Evolutionary conservation across 2,888 invertebrate species (phyloP).

Genomic region (Archaeoteleia sp.): DNA sequence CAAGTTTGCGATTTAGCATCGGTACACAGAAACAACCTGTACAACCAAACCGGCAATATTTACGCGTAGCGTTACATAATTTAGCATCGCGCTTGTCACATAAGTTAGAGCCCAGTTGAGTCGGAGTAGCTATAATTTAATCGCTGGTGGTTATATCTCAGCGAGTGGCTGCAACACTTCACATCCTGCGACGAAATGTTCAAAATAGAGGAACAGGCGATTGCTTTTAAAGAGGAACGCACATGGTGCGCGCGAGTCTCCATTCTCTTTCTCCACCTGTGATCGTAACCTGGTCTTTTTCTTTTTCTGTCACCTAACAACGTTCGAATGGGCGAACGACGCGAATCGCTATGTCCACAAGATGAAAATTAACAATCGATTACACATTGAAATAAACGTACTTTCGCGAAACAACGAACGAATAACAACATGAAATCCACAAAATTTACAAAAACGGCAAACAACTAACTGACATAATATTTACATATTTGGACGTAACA

Average conservation of each 20-base stretch:
- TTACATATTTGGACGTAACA: neutral
- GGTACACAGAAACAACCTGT: constrained; percentile 63
- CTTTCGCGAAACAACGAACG: constrained; percentile 34
- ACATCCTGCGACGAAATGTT: constrained; percentile 66
- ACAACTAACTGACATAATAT: too few relatives aligned
- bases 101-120: constrained; percentile 66
- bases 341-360: constrained; percentile 21
- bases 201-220: constrained; percentile 71
- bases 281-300: constrained; percentile 31
- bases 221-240: constrained; percentile 70
- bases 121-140: constrained; percentile 67
- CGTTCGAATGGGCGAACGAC: constrained; percentile 10
- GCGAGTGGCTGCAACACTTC: constrained; percentile 54
- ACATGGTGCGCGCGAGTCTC: constrained; percentile 39
- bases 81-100: constrained; percentile 65
- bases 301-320: constrained; percentile 46
- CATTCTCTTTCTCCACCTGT: constrained; percentile 49
- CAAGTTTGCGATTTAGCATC: constrained; percentile 61
- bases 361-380: constrained; percentile 50
- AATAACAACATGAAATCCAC: constrained; percentile 45
- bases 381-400: constrained; percentile 36
- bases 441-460: too few relatives aligned
- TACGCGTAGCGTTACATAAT: constrained; percentile 69
- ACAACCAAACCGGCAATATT: constrained; percentile 60
- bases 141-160: constrained; percentile 68